These are phyloP conservation scores for Sanderia malayensis DNA, from an alignment of 30 jellyfish, hydroid and myxozoan genomes.

Conservation along the genomic window DNA sequence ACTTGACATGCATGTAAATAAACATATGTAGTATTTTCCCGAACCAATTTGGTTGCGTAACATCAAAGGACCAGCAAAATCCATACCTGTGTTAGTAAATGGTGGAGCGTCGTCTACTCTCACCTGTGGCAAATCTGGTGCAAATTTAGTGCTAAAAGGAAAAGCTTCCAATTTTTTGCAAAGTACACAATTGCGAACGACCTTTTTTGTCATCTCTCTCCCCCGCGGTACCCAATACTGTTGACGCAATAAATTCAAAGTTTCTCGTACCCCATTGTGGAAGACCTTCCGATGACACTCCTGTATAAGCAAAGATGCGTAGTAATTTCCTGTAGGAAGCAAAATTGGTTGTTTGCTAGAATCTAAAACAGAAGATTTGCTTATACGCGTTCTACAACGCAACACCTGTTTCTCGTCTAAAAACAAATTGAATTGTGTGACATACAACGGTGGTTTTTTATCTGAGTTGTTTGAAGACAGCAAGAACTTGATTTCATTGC, in stretches of 20 bases:
- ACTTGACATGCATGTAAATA: conserved; percentile 33
- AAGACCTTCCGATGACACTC: conserved; percentile 8
- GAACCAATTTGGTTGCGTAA: background rate
- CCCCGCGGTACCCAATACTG: conserved; percentile 38
- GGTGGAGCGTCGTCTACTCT: conserved; percentile 46
- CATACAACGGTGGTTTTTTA: too few species aligned
- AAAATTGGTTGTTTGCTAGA: too few species aligned
- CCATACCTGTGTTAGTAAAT: conserved; percentile 21
- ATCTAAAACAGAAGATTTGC: too few species aligned
- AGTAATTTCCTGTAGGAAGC: too few species aligned
- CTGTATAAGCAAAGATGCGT: too few species aligned
- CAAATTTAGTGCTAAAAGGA: conserved; percentile 22
- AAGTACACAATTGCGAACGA: conserved; percentile 25
- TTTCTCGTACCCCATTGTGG: conserved; percentile 19
- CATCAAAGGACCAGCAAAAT: conserved; percentile 39
- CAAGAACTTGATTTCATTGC: too few species aligned
- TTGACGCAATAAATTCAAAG: conserved; percentile 10
- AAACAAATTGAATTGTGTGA: too few species aligned
- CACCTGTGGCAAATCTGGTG: conserved; percentile 26
- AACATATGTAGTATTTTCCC: conserved; percentile 20
- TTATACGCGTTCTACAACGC: too few species aligned
- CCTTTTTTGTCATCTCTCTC: conserved; percentile 26
- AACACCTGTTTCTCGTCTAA: too few species aligned
- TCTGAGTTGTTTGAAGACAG: too few species aligned
- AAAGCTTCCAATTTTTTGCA: conserved; percentile 47